Base-by-base conservation (phyloP, 2,113 vertebrate genomes). In the Ctenomys sociabilis region DNA sequence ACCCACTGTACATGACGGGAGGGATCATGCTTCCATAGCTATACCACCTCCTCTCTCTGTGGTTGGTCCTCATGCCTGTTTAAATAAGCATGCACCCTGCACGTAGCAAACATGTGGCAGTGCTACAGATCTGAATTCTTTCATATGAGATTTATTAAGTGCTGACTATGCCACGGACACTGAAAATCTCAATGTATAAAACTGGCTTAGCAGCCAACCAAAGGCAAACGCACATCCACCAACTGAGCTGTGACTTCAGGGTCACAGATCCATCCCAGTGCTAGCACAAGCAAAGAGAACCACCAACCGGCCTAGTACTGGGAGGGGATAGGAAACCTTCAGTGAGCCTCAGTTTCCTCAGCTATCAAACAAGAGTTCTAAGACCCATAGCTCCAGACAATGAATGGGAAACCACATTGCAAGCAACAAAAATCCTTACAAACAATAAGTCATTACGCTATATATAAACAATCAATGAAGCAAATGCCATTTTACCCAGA, bases 381-480 rank as follows among this genome's bases (percentile, higher is more conserved):
- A 96, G 68, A 91, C 63, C 84, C 90, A 91, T 22, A 90, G 43
- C 12, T 61, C 32, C n/a, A 89, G 73, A 86, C 61, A 90, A 77
- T 3, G 24, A 93, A 90, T 19, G 26, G 73, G 57, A 89, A 94
- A 92, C 57, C 11, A 43, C 11, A 22, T 3, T 35, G 22, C 32
- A 66, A 32, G 7, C 21, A 93, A 85, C 5, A 94, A 57, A 45
- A 89, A 4, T 52, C 30, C 68, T 57, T 57, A 28, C 63, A 94
- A 91, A 88, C 17, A 63, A 5, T 35, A 85, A 28, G 19, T 72
- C 54, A 54, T 83, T 75, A 88, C 10, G 30, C 28, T 63, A 24
- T 61, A 82, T 28, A 82, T 24, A 57, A 77, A 84, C 12, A 45
- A 54, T 95, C 40, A 66, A 82, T 30, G 3, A 21, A n/a, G 9